These are phyloP conservation scores for Notolabrus celidotus DNA, from an alignment of 2,797 vertebrate species.

Conservation along the genomic window DNA sequence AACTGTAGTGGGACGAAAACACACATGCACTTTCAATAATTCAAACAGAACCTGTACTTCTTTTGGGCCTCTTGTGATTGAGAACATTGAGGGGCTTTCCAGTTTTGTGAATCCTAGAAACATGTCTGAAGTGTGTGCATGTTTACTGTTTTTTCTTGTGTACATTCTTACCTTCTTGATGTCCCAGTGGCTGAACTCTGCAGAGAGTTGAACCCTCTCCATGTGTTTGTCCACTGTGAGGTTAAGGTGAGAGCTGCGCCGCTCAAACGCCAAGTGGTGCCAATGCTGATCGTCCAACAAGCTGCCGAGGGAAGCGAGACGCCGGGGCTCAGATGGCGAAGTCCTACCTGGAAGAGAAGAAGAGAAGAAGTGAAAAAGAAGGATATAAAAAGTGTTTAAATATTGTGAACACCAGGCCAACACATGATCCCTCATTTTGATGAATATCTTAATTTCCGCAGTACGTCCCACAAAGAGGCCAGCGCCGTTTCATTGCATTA, in stretches of 20 bases:
- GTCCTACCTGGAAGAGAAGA: slow-evolving; percentile 59
- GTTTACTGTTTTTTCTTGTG: too few relatives aligned
- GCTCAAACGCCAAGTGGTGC: slow-evolving; percentile 90
- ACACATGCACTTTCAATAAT: not conserved
- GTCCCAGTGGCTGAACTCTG: slow-evolving; percentile 86
- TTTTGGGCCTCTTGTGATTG: too few relatives aligned
- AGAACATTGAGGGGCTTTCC: too few relatives aligned
- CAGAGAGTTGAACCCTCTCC: slow-evolving; percentile 85
- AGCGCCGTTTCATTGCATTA: not conserved
- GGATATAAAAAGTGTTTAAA: too few relatives aligned
- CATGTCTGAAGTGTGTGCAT: too few relatives aligned
- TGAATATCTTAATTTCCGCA: slow-evolving; percentile 23
- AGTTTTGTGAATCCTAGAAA: too few relatives aligned
- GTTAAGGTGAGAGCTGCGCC: slow-evolving; percentile 87
- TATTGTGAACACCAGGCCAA: not conserved
- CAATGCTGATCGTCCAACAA: slow-evolving; percentile 96
- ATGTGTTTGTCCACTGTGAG: slow-evolving; percentile 93
- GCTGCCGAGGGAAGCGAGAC: slow-evolving; percentile 87
- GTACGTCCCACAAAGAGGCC: slow-evolving; percentile 42
- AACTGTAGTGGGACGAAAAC: slow-evolving; percentile 80
- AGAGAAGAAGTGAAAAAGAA: too few relatives aligned
- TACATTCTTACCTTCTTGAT: slow-evolving; percentile 90
- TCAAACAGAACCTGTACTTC: too few relatives aligned
- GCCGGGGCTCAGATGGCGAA: slow-evolving; percentile 66
- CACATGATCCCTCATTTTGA: slow-evolving; percentile 9